These are phyloP conservation scores for Drosophila mojavensis DNA, from an alignment of 1,140 invertebrate species.

Conservation along the genomic window DNA sequence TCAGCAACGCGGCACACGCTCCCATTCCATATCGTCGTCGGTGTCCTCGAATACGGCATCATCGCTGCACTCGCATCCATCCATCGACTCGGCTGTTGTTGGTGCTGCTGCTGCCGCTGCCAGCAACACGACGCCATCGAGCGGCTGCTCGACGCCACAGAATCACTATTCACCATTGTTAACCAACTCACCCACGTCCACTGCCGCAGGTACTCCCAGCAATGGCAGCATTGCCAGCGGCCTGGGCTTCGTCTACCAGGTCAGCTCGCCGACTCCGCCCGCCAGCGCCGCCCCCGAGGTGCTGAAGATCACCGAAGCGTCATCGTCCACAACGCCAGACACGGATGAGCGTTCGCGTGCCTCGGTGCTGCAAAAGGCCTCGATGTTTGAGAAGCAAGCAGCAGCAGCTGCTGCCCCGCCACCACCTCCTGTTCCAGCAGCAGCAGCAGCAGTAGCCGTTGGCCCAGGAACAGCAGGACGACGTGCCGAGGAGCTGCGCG, in stretches of 20 bases:
- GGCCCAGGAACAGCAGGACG: constrained; percentile 15
- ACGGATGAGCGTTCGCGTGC: constrained; percentile 75
- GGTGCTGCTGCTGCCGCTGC: constrained; percentile 53
- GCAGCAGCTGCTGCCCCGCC: constrained; percentile 56
- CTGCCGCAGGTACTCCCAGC: constrained; percentile 80
- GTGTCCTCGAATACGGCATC: constrained; percentile 64
- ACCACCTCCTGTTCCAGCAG: constrained; percentile 24
- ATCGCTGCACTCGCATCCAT: constrained; percentile 80
- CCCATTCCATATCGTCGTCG: constrained; percentile 82
- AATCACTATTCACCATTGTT: constrained; percentile 82
- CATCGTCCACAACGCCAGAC: constrained; percentile 33
- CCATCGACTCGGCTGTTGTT: constrained; percentile 82
- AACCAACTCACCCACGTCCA: constrained; percentile 82
- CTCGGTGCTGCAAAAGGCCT: constrained; percentile 82
- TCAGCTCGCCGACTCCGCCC: constrained; percentile 77
- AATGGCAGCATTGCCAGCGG: constrained; percentile 72
- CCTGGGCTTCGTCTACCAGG: constrained; percentile 73
- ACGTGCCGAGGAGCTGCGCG: constrained; percentile 46
- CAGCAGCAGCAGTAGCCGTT: constrained; percentile 29
- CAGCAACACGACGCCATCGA: constrained; percentile 72
- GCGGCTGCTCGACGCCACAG: constrained; percentile 81
- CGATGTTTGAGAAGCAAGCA: constrained; percentile 83
- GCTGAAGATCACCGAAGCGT: constrained; percentile 74
- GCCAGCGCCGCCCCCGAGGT: constrained; percentile 51
- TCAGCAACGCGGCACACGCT: constrained; percentile 65